Base-by-base conservation (phyloP, 2,888 invertebrate species). In the Tachina grossa region DNA sequence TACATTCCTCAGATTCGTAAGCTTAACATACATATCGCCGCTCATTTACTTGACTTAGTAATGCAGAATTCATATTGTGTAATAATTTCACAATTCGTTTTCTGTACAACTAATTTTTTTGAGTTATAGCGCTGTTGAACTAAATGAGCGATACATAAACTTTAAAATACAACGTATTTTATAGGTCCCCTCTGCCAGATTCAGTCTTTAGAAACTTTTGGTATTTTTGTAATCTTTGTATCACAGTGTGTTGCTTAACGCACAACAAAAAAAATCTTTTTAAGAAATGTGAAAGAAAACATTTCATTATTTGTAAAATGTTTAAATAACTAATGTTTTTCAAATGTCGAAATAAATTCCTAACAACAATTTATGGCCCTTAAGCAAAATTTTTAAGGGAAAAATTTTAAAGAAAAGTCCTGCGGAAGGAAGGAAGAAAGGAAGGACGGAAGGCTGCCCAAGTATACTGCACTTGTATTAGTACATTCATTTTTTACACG, bases 301-400 rank as follows among this genome's bases (percentile, higher is more conserved):
- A 55, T 31, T 4, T 66, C 22, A 1, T n/a, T 57, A 39, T 22
- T 31, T 49, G 31, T n/a, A 31, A 9, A 74, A 66, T 9, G 65
- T 74, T 57, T 16, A 89, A 88, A 88, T 87, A 85, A 83, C 85
- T 78, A 88, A 88, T 89, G 87, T 87, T 89, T 90, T 88, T 88
- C 88, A 87, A 89, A 89, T 72, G 88, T 87, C 88, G 82, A 89
- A 89, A 88, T 88, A 87, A 90, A 91, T 89, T 89, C 90, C 89
- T 89, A 90, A 90, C 90, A 90, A 91, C 88, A 90, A 91, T 90
- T 90, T 90, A 90, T 91, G 79, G 88, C 88, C 89, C 90, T 90
- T 89, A 89, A 89, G 78, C 68, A 39, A 71, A 71, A 65, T 65
- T 79, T 83, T 16, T 72, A 39, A 57, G 39, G 31, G 69, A 76